A percentile compares a stretch with the other conserved stretches of the same genome.
Conservation (phyloP, 1,140 invertebrate genomes). For the Orussus abietinus region DNA sequence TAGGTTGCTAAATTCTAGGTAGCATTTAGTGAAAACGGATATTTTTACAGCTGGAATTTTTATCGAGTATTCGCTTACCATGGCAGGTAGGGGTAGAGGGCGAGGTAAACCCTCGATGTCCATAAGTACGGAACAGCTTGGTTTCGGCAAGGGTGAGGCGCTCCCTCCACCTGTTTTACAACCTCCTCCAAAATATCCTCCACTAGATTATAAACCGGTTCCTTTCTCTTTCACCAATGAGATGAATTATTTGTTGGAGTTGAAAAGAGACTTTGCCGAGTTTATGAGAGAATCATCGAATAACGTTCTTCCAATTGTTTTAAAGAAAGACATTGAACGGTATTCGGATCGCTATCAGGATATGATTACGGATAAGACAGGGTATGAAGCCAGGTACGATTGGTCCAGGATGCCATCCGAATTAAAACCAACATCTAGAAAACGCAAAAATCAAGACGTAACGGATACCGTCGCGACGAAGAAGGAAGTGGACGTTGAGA, state of each 20-base stretch:
- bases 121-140: slow-evolving; percentile 63
- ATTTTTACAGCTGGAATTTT: slow-evolving; percentile 2
- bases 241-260: slow-evolving; percentile 56
- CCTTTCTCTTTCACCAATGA: slow-evolving; percentile 50
- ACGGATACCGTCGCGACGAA: slow-evolving; percentile 17
- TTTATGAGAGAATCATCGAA: slow-evolving; percentile 56
- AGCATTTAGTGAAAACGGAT: neutral
- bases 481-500: slow-evolving; percentile 46
- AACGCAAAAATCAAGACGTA: slow-evolving; percentile 37
- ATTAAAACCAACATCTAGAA: slow-evolving; percentile 43
- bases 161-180: slow-evolving; percentile 58
- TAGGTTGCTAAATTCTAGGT: too few relatives aligned
- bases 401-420: slow-evolving; percentile 59
- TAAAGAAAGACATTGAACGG: slow-evolving; percentile 61
- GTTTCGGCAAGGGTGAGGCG: slow-evolving; percentile 59
- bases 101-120: slow-evolving; percentile 56
- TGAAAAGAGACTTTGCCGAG: slow-evolving; percentile 60
- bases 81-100: slow-evolving; percentile 45
- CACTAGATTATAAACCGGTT: slow-evolving; percentile 59
- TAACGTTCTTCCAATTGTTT: slow-evolving; percentile 46
- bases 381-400: slow-evolving; percentile 50
- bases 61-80: neutral
- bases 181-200: slow-evolving; percentile 67
- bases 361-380: slow-evolving; percentile 40
- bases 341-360: slow-evolving; percentile 64